Evolutionary conservation across 1,140 invertebrate genomes (phyloP).

Genomic region (Antheraea pernyi): DNA sequence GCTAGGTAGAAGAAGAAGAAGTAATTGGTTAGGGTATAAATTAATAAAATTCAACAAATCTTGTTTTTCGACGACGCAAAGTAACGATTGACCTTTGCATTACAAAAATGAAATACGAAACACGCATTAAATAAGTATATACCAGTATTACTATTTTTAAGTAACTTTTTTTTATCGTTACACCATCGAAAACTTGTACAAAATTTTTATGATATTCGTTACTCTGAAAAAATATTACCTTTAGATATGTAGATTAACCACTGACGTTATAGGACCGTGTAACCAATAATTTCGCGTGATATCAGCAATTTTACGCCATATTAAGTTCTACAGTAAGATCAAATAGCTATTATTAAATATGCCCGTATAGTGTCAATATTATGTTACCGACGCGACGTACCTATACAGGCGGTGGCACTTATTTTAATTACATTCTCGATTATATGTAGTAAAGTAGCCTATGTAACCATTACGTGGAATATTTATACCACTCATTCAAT

Average conservation of each 20-base stretch:
- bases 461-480: neutral
- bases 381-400: neutral
- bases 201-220: no score
- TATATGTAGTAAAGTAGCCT: neutral
- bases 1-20: no score
- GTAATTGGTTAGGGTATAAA: no score
- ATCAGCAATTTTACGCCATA: conserved; percentile 1
- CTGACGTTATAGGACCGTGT: neutral
- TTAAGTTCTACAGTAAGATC: neutral
- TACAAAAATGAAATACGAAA: no score
- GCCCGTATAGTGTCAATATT: neutral
- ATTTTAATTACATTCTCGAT: neutral
- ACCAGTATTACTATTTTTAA: no score
- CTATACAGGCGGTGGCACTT: neutral
- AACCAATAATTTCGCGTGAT: neutral
- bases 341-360: neutral
- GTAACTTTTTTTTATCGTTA: no score
- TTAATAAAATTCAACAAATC: no score
- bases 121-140: no score
- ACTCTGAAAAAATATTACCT: no score
- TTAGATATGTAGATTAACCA: neutral
- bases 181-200: no score
- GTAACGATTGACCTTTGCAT: no score
- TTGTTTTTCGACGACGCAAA: no score
- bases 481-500: neutral